These are phyloP conservation scores for Dusona sp. DNA, from an alignment of 2,888 invertebrate species.

Conservation along the genomic window DNA sequence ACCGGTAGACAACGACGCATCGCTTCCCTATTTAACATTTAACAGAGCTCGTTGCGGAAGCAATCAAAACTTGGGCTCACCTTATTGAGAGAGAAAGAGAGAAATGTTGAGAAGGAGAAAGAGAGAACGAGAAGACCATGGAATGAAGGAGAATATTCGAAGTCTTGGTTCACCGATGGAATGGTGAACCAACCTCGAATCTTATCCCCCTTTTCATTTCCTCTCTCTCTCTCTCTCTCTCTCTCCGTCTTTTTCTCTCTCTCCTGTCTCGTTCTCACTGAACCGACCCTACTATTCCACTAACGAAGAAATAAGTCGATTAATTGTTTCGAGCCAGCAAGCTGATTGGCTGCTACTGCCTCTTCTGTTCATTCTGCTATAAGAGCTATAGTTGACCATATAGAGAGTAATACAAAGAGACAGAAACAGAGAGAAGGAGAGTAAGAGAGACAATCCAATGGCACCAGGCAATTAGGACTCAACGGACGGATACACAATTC, in stretches of 20 bases:
- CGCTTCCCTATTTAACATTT: conserved; percentile 82
- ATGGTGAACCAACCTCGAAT: conserved; percentile 76
- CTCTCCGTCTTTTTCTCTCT: conserved; percentile 24
- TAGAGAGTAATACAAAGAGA: conserved; percentile 1
- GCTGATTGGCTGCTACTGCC: conserved; percentile 60
- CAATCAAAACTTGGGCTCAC: conserved; percentile 83
- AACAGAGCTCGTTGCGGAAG: conserved; percentile 84
- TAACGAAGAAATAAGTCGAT: conserved; percentile 76
- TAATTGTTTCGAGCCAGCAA: conserved; percentile 73
- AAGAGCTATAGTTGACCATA: conserved; percentile 31
- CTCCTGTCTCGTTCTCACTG: conserved; percentile 23
- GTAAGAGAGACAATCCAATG: conserved; percentile 40
- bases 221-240: conserved; percentile 16
- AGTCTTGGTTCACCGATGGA: conserved; percentile 78
- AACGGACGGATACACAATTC: conserved; percentile 63
- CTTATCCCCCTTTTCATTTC: conserved; percentile 50
- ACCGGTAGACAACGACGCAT: conserved; percentile 78
- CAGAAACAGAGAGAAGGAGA: conserved; percentile 10
- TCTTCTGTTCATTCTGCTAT: conserved; percentile 52
- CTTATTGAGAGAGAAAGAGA: conserved; percentile 57
- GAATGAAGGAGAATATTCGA: conserved; percentile 73
- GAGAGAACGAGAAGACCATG: neutral
- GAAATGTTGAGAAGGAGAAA: neutral
- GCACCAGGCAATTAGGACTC: conserved; percentile 62
- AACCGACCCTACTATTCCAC: conserved; percentile 51